Base-by-base conservation (phyloP, 35 echinoderm and acorn worm species). In the Acanthaster planci region DNA sequence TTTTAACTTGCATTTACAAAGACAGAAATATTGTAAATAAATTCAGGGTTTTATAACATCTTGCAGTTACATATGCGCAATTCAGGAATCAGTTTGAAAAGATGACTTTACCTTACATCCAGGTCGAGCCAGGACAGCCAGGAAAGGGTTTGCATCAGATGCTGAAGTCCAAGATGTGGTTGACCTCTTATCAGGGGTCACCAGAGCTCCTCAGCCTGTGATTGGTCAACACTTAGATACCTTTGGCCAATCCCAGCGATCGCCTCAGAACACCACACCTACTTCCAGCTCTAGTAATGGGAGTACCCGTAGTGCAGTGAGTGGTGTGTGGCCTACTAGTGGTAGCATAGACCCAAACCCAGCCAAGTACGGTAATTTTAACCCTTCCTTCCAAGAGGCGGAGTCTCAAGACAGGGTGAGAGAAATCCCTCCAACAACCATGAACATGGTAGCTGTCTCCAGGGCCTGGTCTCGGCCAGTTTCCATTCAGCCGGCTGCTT, bases 121-220 rank as follows among this genome's bases (percentile, higher is more conserved):
- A 78, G 22, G 17, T 26, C 55, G 38, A 60, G 52, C 31, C 68
- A 42, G 40, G 12, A 47, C 42, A 47, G 4, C 42, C 4, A 47
- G 44, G 56, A 89, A 89, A 40, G 59, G 90, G 55, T 85, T 95
- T 7, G 93, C 89, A 39, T 84, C 93, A 16, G 93, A 95, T 83
- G 82, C 89, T 30, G 93, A 91, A 27, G 84, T 95, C 8, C 89
- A 91, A 21, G 89, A 95, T 47, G 82, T 95, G 16, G 93, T 95
- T 51, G 89, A 95, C 55, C 82, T 95, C 21, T 56, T 95, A 27
- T 95, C 93, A n/a, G 93, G 93, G 38, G 89, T 85, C 50, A 79
- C 26, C 57, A 84, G 21, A 82, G 84, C 80, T 56, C 84, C 82
- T 27, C 39, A 34, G 64, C 22, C 64, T 16, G 64, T 72, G 26